Evolutionary conservation across 2,113 vertebrate species (phyloP).

Genomic region (Anhinga anhinga): DNA sequence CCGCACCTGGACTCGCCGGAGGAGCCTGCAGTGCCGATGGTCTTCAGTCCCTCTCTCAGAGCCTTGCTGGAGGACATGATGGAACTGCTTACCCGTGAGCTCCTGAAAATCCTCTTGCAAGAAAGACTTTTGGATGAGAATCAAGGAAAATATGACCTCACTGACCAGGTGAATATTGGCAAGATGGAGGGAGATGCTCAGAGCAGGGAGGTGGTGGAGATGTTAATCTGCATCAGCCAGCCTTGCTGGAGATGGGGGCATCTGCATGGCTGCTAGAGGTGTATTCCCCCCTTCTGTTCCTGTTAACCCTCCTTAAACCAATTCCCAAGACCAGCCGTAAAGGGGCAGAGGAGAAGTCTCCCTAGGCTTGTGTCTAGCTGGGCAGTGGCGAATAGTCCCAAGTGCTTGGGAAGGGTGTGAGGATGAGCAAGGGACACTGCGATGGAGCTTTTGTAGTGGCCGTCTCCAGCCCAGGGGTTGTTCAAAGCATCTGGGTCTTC

Average conservation of each 20-base stretch:
- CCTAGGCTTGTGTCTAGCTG: not conserved
- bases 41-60: conserved; percentile 32
- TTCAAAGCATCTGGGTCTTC: not conserved
- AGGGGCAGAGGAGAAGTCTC: not conserved
- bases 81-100: conserved; percentile 73
- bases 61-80: conserved; percentile 63
- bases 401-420: not conserved
- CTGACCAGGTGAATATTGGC: conserved; percentile 73
- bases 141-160: conserved; percentile 25
- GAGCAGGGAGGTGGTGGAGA: not conserved
- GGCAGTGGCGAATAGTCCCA: not conserved
- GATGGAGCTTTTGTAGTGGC: not conserved
- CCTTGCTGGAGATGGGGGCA: not conserved
- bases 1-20: conserved; percentile 34
- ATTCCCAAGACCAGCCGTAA: not conserved
- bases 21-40: conserved; percentile 7
- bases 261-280: not conserved
- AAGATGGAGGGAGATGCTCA: not conserved
- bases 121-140: conserved; percentile 69
- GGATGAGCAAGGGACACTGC: not conserved
- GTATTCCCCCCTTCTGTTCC: not conserved
- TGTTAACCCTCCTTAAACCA: not conserved
- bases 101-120: conserved; percentile 73
- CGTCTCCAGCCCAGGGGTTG: not conserved
- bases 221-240: not conserved